Percentiles rank a stretch among this genome's conserved stretches.
Evolutionary conservation across 2,797 vertebrate genomes (phyloP).

Genomic region (Acipenser transmontanus): DNA sequence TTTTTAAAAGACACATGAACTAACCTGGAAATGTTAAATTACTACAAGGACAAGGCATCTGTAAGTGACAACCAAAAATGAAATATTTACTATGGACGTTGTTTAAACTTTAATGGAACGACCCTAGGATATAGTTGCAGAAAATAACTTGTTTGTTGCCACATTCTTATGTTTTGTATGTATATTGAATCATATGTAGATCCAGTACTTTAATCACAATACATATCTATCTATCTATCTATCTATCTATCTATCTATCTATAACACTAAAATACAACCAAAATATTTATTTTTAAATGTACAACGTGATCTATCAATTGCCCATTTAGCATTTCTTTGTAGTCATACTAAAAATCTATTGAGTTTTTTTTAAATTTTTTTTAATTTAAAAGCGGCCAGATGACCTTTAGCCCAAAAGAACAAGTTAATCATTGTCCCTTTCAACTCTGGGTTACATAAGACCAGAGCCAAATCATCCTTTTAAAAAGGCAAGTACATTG

Average conservation of each 20-base stretch:
- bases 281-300: not conserved
- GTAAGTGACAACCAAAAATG: too few relatives aligned
- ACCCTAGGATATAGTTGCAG: too few relatives aligned
- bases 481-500: not conserved
- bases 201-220: not conserved
- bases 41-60: too few relatives aligned
- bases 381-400: not conserved
- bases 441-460: not conserved
- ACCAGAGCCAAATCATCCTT: not conserved
- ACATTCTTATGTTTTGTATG: too few relatives aligned
- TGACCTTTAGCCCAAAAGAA: not conserved
- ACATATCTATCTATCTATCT: not conserved
- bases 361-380: not conserved
- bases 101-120: too few relatives aligned
- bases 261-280: not conserved
- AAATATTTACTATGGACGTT: too few relatives aligned
- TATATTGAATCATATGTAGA: too few relatives aligned
- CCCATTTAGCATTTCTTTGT: not conserved
- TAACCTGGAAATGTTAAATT: too few relatives aligned
- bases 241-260: not conserved
- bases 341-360: not conserved
- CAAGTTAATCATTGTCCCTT: not conserved
- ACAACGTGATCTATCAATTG: not conserved
- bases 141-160: too few relatives aligned
- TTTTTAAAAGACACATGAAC: too few relatives aligned